Conservation (phyloP, 2,113 vertebrate genomes). For the Saimiri boliviensis region DNA sequence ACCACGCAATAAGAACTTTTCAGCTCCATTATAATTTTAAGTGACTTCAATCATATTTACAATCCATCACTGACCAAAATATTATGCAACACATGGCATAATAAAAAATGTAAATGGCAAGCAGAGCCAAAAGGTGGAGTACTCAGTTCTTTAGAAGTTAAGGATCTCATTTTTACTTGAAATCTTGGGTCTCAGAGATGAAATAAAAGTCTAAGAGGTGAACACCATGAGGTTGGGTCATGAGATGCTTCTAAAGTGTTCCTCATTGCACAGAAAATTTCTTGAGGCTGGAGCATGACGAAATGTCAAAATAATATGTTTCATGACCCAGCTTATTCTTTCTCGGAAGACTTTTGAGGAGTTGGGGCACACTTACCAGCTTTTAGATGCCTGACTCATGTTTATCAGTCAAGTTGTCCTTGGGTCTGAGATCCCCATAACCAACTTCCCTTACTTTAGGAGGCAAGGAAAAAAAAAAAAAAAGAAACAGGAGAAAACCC, state of each 20-base stretch:
- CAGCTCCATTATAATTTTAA: neutral
- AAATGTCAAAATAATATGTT: neutral
- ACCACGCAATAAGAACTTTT: neutral
- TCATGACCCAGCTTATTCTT: neutral
- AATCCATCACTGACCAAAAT: neutral
- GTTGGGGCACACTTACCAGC: neutral
- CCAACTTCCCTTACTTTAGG: neutral
- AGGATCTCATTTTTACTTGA: neutral
- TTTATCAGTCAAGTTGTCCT: neutral
- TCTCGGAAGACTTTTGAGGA: neutral
- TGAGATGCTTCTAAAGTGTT: neutral
- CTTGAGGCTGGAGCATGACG: neutral
- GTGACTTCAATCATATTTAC: neutral
- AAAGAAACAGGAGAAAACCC: neutral
- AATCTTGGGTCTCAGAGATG: neutral
- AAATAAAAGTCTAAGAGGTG: neutral
- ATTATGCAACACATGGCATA: neutral
- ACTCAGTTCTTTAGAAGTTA: neutral
- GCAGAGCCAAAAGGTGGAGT: neutral
- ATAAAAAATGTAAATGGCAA: neutral
- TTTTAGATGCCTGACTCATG: neutral
- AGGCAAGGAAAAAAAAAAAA: neutral
- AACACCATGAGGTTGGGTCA: neutral
- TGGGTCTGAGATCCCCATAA: neutral
- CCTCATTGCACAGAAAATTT: neutral